phyloP scores from a whole-genome alignment of 2,113 vertebrate species.

The Indicator maculatus region DNA sequence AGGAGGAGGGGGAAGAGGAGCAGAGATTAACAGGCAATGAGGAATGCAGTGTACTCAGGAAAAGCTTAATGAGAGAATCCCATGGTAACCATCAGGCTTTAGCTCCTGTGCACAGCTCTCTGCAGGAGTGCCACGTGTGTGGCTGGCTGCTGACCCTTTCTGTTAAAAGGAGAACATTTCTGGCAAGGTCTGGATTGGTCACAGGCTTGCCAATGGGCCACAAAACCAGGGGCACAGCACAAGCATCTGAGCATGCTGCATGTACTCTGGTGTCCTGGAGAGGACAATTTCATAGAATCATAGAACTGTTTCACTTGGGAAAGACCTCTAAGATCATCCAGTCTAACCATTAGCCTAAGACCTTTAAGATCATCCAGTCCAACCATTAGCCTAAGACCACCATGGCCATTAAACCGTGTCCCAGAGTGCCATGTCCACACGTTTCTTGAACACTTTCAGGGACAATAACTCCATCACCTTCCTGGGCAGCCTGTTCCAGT shows the following conservation, averaged over 20 bases:
- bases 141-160: background rate
- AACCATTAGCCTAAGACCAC: too few species aligned
- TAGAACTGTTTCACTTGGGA: too few species aligned
- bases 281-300: background rate
- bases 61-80: conserved; percentile 38
- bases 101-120: background rate
- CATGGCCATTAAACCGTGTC: too few species aligned
- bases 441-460: too few species aligned
- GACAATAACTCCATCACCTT: too few species aligned
- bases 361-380: too few species aligned
- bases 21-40: conserved; percentile 17
- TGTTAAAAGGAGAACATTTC: background rate
- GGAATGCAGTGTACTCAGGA: background rate
- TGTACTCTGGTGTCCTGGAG: background rate
- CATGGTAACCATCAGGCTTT: background rate
- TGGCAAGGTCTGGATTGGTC: background rate
- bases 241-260: fast-evolving
- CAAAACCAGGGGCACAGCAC: background rate
- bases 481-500: too few species aligned
- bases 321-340: too few species aligned
- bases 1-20: background rate
- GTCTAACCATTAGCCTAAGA: too few species aligned
- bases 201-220: background rate
- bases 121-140: background rate
- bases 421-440: too few species aligned